Evolutionary conservation across 92 coral and sea anemone species (phyloP), one percentile per base, ranked within the genome.

Genomic region (Epizoanthus ramosus): DNA sequence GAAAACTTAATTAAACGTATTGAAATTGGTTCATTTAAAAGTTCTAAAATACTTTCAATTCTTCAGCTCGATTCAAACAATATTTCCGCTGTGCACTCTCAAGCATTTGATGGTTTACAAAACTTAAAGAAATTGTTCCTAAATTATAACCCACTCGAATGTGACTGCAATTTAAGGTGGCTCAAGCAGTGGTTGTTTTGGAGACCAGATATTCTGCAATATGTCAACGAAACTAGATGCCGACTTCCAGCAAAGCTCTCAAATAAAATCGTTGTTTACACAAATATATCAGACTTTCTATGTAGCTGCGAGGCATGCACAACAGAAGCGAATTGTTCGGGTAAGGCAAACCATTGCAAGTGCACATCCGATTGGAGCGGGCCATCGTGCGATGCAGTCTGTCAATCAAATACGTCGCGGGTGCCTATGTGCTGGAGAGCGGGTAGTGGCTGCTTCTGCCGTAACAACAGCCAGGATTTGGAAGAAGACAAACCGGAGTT

Each of bases 161-260:
- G 98, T 69, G 86, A 93, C 70, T 93, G 98, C 35, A 79, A 83
- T 6, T 72, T 93, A 54, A 89, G 85, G 33, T 91, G 94, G 94
- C 52, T 91, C 4, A 76, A 56, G 23, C 71, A 73, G 59, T 92
- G 91, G 93, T 68, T 81, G 84, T 79, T 79, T 21, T 13, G 69
- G 59, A 76, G 33, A 24, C 82, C 80, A 68, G 52, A 53, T 18
- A 21, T 72, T 37, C 45, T 76, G 43, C 70, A 59, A 7, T 12
- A 68, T 50, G 56, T 86, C 5, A 1, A 64, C 73, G 79, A 81
- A 37, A 67, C 90, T 12, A 61, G 50, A 28, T 93, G 98, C 63
- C 64, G 39, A 12, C 47, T 39, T 5, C 94, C 92, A 43, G 61
- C 25, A 37, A 16, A 59, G 24, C 82, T 71, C 56, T 75, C 73